These are phyloP conservation scores for Helleia helle DNA, from an alignment of 2,888 invertebrate genomes.

Conservation along the genomic window DNA sequence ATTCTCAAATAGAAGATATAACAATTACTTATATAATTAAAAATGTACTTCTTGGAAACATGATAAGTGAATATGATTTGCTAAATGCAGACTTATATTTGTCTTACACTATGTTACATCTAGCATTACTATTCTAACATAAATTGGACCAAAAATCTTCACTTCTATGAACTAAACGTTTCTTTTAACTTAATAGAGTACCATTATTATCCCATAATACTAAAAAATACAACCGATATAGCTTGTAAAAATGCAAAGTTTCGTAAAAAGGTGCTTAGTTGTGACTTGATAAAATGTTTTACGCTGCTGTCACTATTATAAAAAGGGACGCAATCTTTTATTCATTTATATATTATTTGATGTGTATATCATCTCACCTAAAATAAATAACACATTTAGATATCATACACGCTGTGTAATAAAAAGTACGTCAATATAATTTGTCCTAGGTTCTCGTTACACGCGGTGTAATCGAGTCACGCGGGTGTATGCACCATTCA, in stretches of 20 bases:
- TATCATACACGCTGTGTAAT: neutral
- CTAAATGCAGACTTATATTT: constrained; percentile 7
- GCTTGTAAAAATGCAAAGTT: constrained; percentile 1
- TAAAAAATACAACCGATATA: constrained; percentile 12
- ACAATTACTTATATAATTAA: neutral
- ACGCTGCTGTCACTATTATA: neutral
- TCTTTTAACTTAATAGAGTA: constrained; percentile 34
- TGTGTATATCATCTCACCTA: neutral
- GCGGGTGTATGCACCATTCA: constrained; percentile 3
- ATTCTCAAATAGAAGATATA: neutral
- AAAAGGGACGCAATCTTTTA: neutral
- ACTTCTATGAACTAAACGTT: constrained; percentile 29
- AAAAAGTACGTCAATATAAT: neutral
- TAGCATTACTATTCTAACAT: constrained; percentile 37
- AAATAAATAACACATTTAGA: neutral
- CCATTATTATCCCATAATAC: constrained; percentile 26
- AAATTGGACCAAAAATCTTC: constrained; percentile 50
- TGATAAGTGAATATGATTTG: neutral
- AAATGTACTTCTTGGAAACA: neutral
- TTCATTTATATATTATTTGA: neutral
- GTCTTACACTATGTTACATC: constrained; percentile 12
- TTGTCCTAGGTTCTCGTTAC: neutral
- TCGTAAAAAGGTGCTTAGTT: constrained; percentile 2
- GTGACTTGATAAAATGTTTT: constrained; percentile 1
- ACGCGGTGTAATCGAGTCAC: neutral